Conservation (phyloP, 1,140 invertebrate species). For the Linepithema humile region DNA sequence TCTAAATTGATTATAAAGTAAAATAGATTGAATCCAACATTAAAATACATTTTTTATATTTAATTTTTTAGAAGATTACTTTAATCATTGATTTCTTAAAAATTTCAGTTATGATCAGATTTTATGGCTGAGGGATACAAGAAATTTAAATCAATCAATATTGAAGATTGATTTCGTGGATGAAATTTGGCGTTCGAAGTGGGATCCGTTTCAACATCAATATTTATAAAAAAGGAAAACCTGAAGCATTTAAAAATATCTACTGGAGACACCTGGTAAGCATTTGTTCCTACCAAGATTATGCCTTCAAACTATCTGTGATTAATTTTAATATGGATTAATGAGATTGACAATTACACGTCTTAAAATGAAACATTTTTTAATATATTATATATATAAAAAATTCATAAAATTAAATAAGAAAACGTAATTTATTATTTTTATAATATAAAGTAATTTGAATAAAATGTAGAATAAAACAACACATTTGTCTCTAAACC, state of each 20-base stretch:
- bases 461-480: too few relatives aligned
- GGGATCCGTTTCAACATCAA: conserved; percentile 87
- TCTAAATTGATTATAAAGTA: conserved; percentile 20
- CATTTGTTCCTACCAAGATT: conserved; percentile 96
- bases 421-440: too few relatives aligned
- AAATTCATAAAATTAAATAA: too few relatives aligned
- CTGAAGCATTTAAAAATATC: conserved; percentile 90
- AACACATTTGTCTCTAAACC: too few relatives aligned
- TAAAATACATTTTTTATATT: not conserved
- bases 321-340: too few relatives aligned
- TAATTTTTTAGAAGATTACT: not conserved
- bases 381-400: too few relatives aligned
- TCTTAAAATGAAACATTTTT: too few relatives aligned
- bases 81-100: not conserved
- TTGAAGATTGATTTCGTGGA: conserved; percentile 87
- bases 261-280: conserved; percentile 83
- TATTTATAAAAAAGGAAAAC: conserved; percentile 93
- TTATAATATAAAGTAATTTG: too few relatives aligned
- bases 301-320: conserved; percentile 78
- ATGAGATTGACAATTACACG: too few relatives aligned
- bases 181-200: conserved; percentile 95
- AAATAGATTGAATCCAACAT: not conserved
- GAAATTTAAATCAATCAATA: conserved; percentile 88
- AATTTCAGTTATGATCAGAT: conserved; percentile 93
- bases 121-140: conserved; percentile 91